phyloP scores from a whole-genome alignment of 2,113 vertebrate species.

The Benitochromis conjunctus region DNA sequence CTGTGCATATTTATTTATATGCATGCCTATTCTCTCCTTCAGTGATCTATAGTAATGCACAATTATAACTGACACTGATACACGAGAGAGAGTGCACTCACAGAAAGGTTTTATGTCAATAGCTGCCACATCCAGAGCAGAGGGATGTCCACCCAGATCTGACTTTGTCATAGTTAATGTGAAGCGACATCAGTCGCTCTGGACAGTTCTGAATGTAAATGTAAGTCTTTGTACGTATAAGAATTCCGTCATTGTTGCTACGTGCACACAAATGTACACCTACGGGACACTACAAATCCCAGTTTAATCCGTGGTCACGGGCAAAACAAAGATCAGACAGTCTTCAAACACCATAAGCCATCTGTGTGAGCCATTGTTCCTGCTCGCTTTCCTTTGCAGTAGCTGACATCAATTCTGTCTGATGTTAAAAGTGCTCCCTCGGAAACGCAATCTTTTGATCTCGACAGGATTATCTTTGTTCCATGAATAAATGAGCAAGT shows the following conservation, averaged over 20 bases:
- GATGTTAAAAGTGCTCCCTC: neutral
- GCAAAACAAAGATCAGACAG: neutral
- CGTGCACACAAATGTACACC: neutral
- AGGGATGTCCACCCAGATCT: neutral
- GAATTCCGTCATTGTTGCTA: neutral
- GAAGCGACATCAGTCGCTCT: neutral
- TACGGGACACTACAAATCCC: neutral
- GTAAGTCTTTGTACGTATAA: neutral
- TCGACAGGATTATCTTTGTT: slow-evolving; percentile 24
- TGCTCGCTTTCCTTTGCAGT: neutral
- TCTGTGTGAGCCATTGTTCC: neutral
- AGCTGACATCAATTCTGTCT: neutral
- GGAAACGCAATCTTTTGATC: slow-evolving; percentile 20
- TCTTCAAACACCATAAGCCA: neutral
- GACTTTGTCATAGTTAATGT: neutral
- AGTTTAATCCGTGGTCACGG: neutral
- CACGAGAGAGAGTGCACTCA: neutral
- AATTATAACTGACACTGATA: neutral
- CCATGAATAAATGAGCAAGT: slow-evolving; percentile 31
- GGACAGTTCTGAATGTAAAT: neutral
- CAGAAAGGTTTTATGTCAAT: neutral
- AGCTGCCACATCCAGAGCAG: neutral
- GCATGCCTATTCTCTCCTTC: neutral
- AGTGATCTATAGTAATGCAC: neutral
- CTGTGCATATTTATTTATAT: neutral